These are phyloP conservation scores for Casuarius casuarius DNA, from an alignment of 2,113 vertebrate species.

Conservation along the genomic window DNA sequence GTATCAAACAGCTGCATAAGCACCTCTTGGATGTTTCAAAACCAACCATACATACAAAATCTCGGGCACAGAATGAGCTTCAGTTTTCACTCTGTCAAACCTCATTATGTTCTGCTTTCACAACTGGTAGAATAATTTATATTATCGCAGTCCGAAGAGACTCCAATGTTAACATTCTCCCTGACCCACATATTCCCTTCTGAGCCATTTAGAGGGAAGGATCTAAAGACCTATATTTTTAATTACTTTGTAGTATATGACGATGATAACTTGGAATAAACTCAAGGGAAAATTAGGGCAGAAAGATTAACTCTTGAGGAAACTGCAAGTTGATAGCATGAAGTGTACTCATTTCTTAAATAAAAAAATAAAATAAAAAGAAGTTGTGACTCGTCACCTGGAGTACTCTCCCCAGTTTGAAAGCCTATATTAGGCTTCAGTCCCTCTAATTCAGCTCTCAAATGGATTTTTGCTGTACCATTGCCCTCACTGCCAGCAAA, in stretches of 20 bases:
- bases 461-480: background rate
- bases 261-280: conserved; percentile 40
- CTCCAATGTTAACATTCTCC: accelerated
- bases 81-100: conserved; percentile 15
- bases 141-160: conserved; percentile 38
- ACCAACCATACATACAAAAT: background rate
- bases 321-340: background rate
- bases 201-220: background rate
- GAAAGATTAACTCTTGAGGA: conserved; percentile 13
- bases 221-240: conserved; percentile 15
- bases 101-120: background rate
- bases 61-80: background rate
- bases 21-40: background rate
- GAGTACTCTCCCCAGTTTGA: background rate
- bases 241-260: conserved; percentile 32
- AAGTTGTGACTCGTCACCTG: background rate
- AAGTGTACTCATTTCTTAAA: background rate
- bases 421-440: background rate
- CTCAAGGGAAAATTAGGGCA: background rate
- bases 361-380: background rate
- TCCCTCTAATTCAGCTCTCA: background rate
- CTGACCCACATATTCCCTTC: conserved; percentile 35
- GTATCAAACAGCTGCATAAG: conserved; percentile 3
- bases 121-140: conserved; percentile 47
- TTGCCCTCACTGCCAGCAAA: background rate